Evolutionary conservation across 2,888 invertebrate genomes (phyloP).

Genomic region (Molanna angustata): DNA sequence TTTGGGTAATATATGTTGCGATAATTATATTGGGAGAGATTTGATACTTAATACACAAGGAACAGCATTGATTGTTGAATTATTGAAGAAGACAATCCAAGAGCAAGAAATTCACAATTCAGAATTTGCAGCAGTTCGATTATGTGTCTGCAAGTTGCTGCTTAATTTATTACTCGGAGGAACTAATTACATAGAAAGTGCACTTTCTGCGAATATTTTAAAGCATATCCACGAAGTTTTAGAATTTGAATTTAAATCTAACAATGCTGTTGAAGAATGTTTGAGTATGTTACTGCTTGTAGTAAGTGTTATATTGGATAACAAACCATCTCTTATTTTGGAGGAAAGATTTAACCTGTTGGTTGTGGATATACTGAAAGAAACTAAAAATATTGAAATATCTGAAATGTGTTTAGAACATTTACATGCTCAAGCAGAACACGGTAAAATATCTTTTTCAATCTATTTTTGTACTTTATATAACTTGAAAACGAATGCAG

Average conservation of each 20-base stretch:
- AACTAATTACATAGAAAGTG: constrained; percentile 60
- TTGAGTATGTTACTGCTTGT: constrained; percentile 56
- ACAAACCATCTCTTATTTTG: constrained; percentile 58
- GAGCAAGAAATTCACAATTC: constrained; percentile 11
- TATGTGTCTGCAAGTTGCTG: constrained; percentile 69
- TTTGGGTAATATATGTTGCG: constrained; percentile 85
- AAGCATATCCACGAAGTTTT: constrained; percentile 55
- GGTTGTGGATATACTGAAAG: constrained; percentile 62
- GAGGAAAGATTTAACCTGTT: constrained; percentile 55
- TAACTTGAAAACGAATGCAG: no score
- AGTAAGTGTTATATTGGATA: constrained; percentile 62
- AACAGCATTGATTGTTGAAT: constrained; percentile 29
- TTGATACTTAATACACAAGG: constrained; percentile 45
- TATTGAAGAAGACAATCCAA: constrained; percentile 22
- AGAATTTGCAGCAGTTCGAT: constrained; percentile 50
- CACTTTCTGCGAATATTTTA: constrained; percentile 56
- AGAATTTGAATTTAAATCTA: constrained; percentile 44
- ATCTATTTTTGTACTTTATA: no score
- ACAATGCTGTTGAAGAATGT: constrained; percentile 56
- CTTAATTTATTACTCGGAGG: constrained; percentile 79
- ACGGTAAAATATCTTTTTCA: constrained; percentile 65
- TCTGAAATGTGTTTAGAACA: constrained; percentile 75
- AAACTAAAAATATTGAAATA: constrained; percentile 67
- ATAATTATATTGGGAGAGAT: constrained; percentile 70
- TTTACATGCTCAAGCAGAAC: constrained; percentile 72